These are phyloP conservation scores for Parazoanthus darwini DNA, from an alignment of 92 coral and sea anemone genomes.

Conservation along the genomic window DNA sequence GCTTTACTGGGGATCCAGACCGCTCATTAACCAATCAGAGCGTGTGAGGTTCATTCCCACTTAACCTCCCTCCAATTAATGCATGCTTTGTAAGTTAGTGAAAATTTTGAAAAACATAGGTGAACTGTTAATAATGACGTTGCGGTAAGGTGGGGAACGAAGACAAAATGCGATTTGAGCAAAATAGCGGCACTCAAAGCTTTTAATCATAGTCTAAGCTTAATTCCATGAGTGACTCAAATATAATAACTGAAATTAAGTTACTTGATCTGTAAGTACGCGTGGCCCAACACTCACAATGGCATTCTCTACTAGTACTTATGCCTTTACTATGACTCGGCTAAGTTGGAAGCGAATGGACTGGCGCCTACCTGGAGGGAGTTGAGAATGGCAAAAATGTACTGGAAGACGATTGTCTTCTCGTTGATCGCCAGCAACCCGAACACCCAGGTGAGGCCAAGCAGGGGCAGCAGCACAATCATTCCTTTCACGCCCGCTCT, in stretches of 20 bases:
- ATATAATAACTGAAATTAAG: too few relatives aligned
- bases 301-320: neutral
- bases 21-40: too few relatives aligned
- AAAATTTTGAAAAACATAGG: too few relatives aligned
- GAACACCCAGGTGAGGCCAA: conserved; percentile 96
- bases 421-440: conserved; percentile 88
- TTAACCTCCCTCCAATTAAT: too few relatives aligned
- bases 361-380: conserved; percentile 78
- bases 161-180: neutral
- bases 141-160: neutral
- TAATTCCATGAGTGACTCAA: too few relatives aligned
- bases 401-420: conserved; percentile 85
- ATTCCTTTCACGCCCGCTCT: conserved; percentile 96
- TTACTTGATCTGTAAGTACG: too few relatives aligned
- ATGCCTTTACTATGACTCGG: neutral
- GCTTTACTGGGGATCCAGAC: too few relatives aligned
- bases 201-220: too few relatives aligned
- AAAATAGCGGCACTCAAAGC: neutral
- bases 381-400: conserved; percentile 89
- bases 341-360: neutral
- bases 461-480: conserved; percentile 82
- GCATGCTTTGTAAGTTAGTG: too few relatives aligned
- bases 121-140: neutral
- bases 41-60: too few relatives aligned
- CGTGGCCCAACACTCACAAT: too few relatives aligned